These are phyloP conservation scores for Turnix velox DNA, from an alignment of 2,113 vertebrate genomes.

Conservation along the genomic window DNA sequence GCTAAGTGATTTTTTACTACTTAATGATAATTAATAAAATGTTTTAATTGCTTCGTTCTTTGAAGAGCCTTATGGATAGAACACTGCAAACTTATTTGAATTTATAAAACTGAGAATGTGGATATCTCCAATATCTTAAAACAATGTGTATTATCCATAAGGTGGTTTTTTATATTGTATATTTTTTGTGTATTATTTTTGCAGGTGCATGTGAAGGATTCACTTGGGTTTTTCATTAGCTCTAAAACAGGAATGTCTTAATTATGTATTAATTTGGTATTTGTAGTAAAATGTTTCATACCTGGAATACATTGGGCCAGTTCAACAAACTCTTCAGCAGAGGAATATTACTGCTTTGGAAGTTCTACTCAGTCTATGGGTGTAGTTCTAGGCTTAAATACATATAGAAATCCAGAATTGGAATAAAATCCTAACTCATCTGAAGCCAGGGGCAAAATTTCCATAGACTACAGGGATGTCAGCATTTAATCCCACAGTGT, in stretches of 20 bases:
- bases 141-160: not conserved
- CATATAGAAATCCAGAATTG: not conserved
- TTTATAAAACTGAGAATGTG: not conserved
- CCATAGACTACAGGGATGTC: not conserved
- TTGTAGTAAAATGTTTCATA: slow-evolving; percentile 30
- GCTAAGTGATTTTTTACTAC: not conserved
- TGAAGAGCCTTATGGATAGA: not conserved
- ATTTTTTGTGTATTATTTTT: too few relatives aligned
- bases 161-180: not conserved
- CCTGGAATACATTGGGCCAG: not conserved
- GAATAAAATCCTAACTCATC: not conserved
- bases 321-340: not conserved
- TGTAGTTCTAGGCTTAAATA: not conserved
- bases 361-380: not conserved
- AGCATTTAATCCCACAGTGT: not conserved
- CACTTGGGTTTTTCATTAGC: not conserved
- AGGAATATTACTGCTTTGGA: not conserved
- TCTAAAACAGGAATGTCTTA: slow-evolving; percentile 25
- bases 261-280: not conserved
- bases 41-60: not conserved
- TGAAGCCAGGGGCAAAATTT: not conserved
- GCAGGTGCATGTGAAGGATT: not conserved
- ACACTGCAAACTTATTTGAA: too few relatives aligned
- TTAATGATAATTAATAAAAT: not conserved
- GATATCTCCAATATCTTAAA: not conserved